Conservation (phyloP, 1,140 invertebrate genomes). For the Phymastichus coffea region DNA sequence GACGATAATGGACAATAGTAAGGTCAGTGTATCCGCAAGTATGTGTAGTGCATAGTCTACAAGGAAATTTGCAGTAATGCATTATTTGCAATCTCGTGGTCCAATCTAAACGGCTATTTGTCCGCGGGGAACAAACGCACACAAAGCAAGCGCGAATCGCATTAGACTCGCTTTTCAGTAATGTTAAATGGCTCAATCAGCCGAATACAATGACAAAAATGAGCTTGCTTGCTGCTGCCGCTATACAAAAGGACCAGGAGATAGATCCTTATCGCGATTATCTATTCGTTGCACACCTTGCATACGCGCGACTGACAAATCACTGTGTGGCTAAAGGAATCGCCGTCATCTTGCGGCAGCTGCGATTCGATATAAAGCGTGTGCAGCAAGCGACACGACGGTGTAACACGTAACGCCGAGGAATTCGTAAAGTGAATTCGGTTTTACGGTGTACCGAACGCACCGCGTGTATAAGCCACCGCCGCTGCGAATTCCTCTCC, state of each 20-base stretch:
- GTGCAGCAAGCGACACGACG: no score
- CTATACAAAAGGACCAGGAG: no score
- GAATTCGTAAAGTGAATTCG: not conserved
- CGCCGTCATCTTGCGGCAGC: not conserved
- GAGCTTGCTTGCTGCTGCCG: not conserved
- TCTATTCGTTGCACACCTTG: not conserved
- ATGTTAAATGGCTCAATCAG: slow-evolving; percentile 16
- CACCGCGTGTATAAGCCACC: no score
- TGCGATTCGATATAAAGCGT: no score
- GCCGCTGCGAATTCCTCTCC: not conserved
- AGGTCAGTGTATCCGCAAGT: not conserved
- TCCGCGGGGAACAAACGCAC: not conserved
- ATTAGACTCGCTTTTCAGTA: slow-evolving; percentile 1
- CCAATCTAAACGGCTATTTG: not conserved
- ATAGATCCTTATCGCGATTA: slow-evolving; percentile 4
- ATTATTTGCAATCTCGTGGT: no score
- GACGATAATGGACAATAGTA: slow-evolving; percentile 1
- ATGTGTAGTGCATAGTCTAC: not conserved
- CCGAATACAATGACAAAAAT: not conserved
- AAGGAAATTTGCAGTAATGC: not conserved
- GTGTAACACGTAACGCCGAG: no score
- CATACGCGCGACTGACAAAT: slow-evolving; percentile 52
- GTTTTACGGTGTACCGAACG: not conserved
- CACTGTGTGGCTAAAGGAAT: slow-evolving; percentile 48
- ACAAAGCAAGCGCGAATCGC: not conserved